A percentile compares a stretch with the other conserved stretches of the same genome.
These are phyloP conservation scores for Gerris lacustris DNA, from an alignment of 2,888 invertebrate species.

Conservation along the genomic window DNA sequence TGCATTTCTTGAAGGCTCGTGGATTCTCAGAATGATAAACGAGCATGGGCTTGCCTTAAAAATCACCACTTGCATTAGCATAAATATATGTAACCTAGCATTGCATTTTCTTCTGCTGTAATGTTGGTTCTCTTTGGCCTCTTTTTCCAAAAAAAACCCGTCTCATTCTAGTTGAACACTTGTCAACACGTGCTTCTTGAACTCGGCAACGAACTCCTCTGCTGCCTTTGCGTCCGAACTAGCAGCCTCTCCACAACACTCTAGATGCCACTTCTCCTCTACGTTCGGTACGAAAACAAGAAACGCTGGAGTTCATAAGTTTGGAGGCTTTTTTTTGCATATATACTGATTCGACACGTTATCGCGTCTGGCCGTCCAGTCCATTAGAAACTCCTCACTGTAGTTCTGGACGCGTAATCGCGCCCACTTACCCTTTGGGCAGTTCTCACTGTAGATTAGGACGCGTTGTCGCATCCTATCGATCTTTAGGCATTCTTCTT, in stretches of 20 bases:
- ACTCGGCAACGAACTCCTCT: background rate
- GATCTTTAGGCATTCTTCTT: too few relatives aligned
- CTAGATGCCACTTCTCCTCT: background rate
- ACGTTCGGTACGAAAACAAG: too few relatives aligned
- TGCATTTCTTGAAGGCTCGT: background rate
- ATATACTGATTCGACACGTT: too few relatives aligned
- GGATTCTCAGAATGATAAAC: constrained; percentile 7
- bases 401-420: too few relatives aligned
- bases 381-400: too few relatives aligned
- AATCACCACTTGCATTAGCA: background rate
- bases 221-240: background rate
- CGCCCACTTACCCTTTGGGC: too few relatives aligned
- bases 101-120: background rate
- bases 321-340: too few relatives aligned
- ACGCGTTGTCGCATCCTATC: too few relatives aligned
- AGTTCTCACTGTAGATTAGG: too few relatives aligned
- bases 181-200: background rate
- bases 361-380: too few relatives aligned
- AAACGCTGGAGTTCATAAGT: too few relatives aligned
- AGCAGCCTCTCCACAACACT: background rate
- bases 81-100: background rate
- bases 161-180: background rate
- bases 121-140: background rate
- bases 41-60: background rate
- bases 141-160: background rate